Base-by-base conservation (phyloP, 1,140 invertebrate species). In the Drosophila grimshawi region DNA sequence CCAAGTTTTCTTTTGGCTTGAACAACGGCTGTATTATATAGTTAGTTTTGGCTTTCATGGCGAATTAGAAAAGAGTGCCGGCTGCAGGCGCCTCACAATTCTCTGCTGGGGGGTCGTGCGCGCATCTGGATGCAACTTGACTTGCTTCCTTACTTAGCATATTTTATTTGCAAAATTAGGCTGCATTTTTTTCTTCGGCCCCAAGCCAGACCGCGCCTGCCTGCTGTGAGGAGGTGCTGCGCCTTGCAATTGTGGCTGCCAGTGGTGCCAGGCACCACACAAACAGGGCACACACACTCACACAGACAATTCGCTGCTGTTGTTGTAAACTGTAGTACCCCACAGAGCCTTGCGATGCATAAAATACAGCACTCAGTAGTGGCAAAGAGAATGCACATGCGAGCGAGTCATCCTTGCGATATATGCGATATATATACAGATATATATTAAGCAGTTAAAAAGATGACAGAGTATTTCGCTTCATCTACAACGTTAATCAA, bases 111-210 rank as follows among this genome's bases (percentile, higher is more conserved):
- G 51, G 4, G 55, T 19, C 19, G 30, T 7, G 52, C 35, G n/a
- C 19, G 19, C 19, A 19, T 19, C 19, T 19, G 37, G n/a, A 10
- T 32, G 53, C 52, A 49, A 59, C 62, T 72, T 72, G 39, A 39
- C 49, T 59, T 43, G 64, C 56, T 49, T 76, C 83, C 81, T 71
- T 74, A 71, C 78, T 83, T 68, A 77, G 83, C 83, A 80, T 83
- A 88, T 86, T 86, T 82, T 83, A 88, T 86, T 77, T 88, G 61
- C 74, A 45, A 85, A 85, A 88, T 89, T 88, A 88, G 83, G 77
- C 83, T 88, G 80, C 76, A 74, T 78, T 56, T 32, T 61, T 46
- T 51, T 19, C 6, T 5, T 52, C 19, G 29, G 19, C 62, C 19
- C 0, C 19, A 19, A 30, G 11, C n/a, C 11, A 8, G 43, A 43